Evolutionary conservation across 92 coral and sea anemone species (phyloP).

Genomic region (Zoanthus solanderi): DNA sequence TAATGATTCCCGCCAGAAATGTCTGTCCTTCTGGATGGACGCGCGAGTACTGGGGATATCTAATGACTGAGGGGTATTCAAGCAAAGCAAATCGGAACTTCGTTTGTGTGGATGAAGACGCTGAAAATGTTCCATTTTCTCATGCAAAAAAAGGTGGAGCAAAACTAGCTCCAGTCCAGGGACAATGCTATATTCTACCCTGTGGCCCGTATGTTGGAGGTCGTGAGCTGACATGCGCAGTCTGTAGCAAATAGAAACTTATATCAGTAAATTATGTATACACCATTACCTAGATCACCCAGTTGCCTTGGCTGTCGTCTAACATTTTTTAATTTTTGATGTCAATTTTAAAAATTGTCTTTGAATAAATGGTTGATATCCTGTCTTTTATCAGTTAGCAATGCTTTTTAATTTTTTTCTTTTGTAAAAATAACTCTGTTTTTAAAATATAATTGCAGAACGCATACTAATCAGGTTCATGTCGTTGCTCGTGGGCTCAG

Average conservation of each 20-base stretch:
- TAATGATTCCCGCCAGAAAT: conserved; percentile 87
- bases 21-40: conserved; percentile 86
- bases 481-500: too few species aligned
- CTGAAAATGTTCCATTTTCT: conserved; percentile 68
- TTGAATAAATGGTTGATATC: too few species aligned
- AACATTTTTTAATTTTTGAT: too few species aligned
- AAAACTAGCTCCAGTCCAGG: background rate
- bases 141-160: conserved; percentile 64
- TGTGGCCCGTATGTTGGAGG: conserved; percentile 56
- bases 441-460: too few species aligned
- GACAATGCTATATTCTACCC: background rate
- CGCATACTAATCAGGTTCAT: too few species aligned
- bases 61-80: conserved; percentile 68
- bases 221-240: conserved; percentile 84
- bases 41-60: conserved; percentile 83
- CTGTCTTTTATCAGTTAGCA: too few species aligned
- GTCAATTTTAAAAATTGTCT: too few species aligned
- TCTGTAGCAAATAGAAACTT: conserved; percentile 73
- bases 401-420: too few species aligned
- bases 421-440: too few species aligned
- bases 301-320: too few species aligned
- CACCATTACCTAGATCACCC: too few species aligned
- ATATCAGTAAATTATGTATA: too few species aligned
- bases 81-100: conserved; percentile 65
- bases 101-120: conserved; percentile 79